Base-by-base conservation (phyloP, 2,888 invertebrate species). In the Cheilosia pagana region DNA sequence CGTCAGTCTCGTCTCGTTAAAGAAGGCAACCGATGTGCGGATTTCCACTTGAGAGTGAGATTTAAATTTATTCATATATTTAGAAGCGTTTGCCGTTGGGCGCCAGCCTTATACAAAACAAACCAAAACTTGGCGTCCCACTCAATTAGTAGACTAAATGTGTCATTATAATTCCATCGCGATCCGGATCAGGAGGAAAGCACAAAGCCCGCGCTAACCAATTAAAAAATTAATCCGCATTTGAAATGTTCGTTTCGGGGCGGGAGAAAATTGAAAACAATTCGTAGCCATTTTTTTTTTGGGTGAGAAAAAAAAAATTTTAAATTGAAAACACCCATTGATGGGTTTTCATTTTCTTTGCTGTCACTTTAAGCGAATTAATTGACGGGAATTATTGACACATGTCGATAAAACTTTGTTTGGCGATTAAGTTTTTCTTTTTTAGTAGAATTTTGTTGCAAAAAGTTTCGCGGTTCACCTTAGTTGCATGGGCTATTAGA, bases 131-230 rank as follows among this genome's bases (percentile, higher is more conserved):
- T 41, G 57, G 68, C 63, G 25, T 78, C 48, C 55, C 50, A 28
- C 71, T 63, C 63, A 78, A 71, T 78, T 78, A 63, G 71, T 63
- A 23, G 31, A 59, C 59, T 39, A 77, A 77, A 77, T 77, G 55
- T 70, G 70, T 77, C 70, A 62, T 63, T 77, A 57, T 55, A 70
- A 70, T 60, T 68, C 41, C 16, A 43, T 21, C 7, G 31, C 57
- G 55, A 28, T 50, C 21, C 5, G 21, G 55, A 28, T 50, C 21
- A 2, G 21, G 16, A 6, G 48, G 31, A 35, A 35, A 14, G 5
- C 8, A 19, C 14, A 59, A 59, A 35, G 3, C 8, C 41, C 25
- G 14, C 28, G 25, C 57, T n/a, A 25, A 68, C 63, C 63, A 71
- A 63, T 70, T 63, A 70, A 71, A 70, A 63, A 60, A 68, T 41